Conservation (phyloP, 1,140 invertebrate genomes). For the Bursaphelenchus mucronatus region DNA sequence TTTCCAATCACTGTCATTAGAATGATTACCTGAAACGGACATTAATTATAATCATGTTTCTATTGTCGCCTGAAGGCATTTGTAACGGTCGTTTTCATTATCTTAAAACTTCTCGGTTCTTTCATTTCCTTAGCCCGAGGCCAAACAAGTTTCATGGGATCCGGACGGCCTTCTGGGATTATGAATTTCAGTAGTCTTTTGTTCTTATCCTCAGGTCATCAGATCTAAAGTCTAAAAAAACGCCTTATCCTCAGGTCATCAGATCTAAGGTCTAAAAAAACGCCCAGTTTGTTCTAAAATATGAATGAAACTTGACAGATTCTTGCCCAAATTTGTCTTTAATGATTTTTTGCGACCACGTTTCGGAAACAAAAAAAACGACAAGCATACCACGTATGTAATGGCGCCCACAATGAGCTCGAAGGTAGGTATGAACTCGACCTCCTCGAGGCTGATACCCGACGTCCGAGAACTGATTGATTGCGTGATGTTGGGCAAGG, state of each 20-base stretch:
- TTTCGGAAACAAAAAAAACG: background rate
- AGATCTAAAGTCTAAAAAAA: too few species aligned
- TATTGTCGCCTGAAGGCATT: background rate
- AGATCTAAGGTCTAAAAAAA: too few species aligned
- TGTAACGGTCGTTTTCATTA: background rate
- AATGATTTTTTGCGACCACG: too few species aligned
- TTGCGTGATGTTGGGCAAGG: slow-evolving; percentile 4
- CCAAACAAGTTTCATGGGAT: too few species aligned
- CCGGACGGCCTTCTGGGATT: too few species aligned
- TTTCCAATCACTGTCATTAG: slow-evolving; percentile 81
- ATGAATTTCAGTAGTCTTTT: too few species aligned
- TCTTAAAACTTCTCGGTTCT: background rate
- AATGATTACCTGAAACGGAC: slow-evolving; percentile 51
- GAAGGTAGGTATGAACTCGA: slow-evolving; percentile 47
- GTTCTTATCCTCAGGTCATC: too few species aligned
- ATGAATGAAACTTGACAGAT: too few species aligned
- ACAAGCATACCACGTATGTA: slow-evolving; percentile 53
- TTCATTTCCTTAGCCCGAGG: background rate
- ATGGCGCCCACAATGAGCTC: slow-evolving; percentile 58
- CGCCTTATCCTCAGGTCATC: too few species aligned
- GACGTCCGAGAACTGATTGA: background rate
- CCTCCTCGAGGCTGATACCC: slow-evolving; percentile 17
- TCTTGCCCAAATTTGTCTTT: too few species aligned
- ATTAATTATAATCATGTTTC: slow-evolving; percentile 16
- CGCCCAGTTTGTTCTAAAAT: too few species aligned